Base-by-base conservation (phyloP, 2,888 invertebrate genomes). In the Rhingia rostrata region DNA sequence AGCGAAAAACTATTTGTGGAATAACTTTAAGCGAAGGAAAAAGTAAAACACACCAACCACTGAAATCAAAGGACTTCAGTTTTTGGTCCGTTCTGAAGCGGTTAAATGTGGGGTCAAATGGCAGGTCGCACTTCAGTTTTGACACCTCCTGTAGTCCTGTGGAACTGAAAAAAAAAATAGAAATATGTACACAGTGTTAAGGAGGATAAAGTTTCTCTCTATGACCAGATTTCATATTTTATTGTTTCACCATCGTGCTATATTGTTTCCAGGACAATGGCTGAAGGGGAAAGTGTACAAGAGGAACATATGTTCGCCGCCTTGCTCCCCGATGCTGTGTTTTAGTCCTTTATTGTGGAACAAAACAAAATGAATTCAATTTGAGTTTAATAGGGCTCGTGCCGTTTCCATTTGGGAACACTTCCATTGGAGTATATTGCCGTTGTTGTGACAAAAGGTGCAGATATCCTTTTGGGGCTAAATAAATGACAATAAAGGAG, bases 351-450 rank as follows among this genome's bases (percentile, higher is more conserved):
- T 41, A 51, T 53, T 22, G 39, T 73, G 37, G 49, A 49, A 30
- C 9, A 69, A 41, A 66, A 22, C 22, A 22, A 22, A 82, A 61
- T 83, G 78, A 54, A 73, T 78, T 78, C 66, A 83, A 83, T 83
- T 83, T 83, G 78, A 78, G 77, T 78, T 78, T 78, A 78, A 83
- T 82, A 73, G 72, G 82, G 47, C 54, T 67, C 54, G 66, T 78
- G 72, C 60, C 49, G 49, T 54, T 67, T 49, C 14, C 56, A 70
- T 64, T 22, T 75, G 64, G 45, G 60, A 64, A 35, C 77, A 82
- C 66, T 69, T 73, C 56, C 64, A 35, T 33, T 56, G 64, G 22
- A 35, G 37, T 63, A 12, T 41, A 33, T 51, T 49, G 41, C 4
- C 35, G n/a, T 4, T 54, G 6, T 56, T 58, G 49, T 54, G 45